Conservation (phyloP, 1,140 invertebrate species). For the Ceratosolen solmsi region DNA sequence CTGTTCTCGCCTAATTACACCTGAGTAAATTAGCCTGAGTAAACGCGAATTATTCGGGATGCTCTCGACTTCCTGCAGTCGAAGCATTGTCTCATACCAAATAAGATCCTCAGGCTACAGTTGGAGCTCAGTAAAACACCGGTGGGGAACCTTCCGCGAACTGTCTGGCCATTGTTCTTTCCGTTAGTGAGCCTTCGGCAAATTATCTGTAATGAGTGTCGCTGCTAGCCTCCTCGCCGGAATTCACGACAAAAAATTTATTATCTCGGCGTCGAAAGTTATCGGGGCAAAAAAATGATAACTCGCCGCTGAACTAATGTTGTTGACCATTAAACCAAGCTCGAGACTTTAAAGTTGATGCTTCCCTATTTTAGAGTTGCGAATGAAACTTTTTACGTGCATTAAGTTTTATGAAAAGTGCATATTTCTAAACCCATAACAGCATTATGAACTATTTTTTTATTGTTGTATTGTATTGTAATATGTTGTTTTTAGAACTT, state of each 20-base stretch:
- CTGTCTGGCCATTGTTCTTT: not conserved
- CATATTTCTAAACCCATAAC: too few relatives aligned
- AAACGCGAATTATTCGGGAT: not conserved
- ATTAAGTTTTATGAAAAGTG: too few relatives aligned
- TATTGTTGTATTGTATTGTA: too few relatives aligned
- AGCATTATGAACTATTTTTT: too few relatives aligned
- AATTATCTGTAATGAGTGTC: conserved; percentile 6
- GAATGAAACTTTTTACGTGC: not conserved
- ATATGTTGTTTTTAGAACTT: too few relatives aligned
- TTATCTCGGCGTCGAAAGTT: not conserved
- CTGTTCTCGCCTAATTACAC: not conserved
- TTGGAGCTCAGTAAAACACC: not conserved
- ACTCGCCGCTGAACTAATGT: not conserved
- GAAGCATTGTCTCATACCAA: not conserved
- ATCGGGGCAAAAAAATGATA: not conserved
- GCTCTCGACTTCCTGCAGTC: not conserved
- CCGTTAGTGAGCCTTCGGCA: not conserved
- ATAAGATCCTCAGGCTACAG: not conserved
- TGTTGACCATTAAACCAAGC: not conserved
- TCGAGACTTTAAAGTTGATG: not conserved
- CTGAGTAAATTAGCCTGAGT: too few relatives aligned
- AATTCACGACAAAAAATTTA: conserved; percentile 6
- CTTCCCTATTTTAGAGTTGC: too few relatives aligned
- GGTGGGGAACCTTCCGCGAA: not conserved
- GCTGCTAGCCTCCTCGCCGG: not conserved